Conservation (phyloP, 2,888 invertebrate species). For the Eupithecia exiguata region DNA sequence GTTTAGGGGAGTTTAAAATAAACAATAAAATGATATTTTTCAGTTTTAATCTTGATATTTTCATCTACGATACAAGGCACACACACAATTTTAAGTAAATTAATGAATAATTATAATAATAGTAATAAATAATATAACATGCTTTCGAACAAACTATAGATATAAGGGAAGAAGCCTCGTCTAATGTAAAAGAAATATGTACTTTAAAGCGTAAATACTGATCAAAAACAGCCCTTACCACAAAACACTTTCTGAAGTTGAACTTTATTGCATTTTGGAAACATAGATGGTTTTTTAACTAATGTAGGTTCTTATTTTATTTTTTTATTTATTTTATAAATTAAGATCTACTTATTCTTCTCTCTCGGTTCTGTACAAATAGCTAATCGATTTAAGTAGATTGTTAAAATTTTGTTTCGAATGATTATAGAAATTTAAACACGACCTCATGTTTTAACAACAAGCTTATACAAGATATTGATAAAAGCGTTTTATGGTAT, state of each 20-base stretch:
- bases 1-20: conserved; percentile 46
- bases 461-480: neutral
- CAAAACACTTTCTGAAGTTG: conserved; percentile 22
- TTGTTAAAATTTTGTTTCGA: neutral
- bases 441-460: neutral
- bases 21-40: conserved; percentile 80
- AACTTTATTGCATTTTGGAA: neutral
- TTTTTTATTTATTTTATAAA: neutral
- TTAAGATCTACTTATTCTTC: neutral
- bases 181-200: conserved; percentile 66
- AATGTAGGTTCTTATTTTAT: neutral
- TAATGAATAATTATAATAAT: conserved; percentile 76
- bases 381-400: neutral
- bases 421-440: neutral
- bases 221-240: conserved; percentile 35
- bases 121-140: conserved; percentile 78
- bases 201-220: conserved; percentile 52
- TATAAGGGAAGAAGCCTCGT: conserved; percentile 64
- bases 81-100: conserved; percentile 85
- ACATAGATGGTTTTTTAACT: neutral
- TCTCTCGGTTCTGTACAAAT: neutral
- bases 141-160: conserved; percentile 71
- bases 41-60: conserved; percentile 85
- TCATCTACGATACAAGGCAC: conserved; percentile 88
- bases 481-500: conserved; percentile 15